phyloP scores from a whole-genome alignment of 2,888 invertebrate species.

The Chirona hameri region DNA sequence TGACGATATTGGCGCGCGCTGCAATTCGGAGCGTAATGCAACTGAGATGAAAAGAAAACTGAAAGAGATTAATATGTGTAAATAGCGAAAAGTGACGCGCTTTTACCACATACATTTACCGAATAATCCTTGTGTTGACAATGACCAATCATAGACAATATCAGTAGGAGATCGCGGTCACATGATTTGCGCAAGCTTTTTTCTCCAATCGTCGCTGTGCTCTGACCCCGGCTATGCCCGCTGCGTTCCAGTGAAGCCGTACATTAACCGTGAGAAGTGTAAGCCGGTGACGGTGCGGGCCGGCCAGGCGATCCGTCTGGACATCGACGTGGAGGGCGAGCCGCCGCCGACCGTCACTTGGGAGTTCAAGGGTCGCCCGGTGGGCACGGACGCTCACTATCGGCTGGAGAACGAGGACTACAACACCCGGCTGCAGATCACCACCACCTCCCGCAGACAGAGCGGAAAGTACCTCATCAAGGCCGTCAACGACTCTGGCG shows the following conservation, averaged over 20 bases:
- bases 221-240: neutral
- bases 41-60: too few relatives aligned
- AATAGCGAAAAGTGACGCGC: too few relatives aligned
- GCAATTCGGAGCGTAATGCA: too few relatives aligned
- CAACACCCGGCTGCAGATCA: constrained; percentile 77
- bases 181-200: too few relatives aligned
- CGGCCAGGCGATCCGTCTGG: constrained; percentile 82
- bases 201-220: neutral
- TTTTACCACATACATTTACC: too few relatives aligned
- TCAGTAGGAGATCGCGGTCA: too few relatives aligned
- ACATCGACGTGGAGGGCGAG: constrained; percentile 91
- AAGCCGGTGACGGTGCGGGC: constrained; percentile 81
- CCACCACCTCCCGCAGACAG: constrained; percentile 75
- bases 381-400: constrained; percentile 37
- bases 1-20: too few relatives aligned
- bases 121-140: too few relatives aligned
- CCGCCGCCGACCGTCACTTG: constrained; percentile 88
- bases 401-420: constrained; percentile 69
- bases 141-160: too few relatives aligned
- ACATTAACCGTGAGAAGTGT: constrained; percentile 89
- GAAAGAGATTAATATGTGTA: too few relatives aligned
- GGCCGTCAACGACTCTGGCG: constrained; percentile 89
- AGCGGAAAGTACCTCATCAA: constrained; percentile 86
- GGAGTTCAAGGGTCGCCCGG: constrained; percentile 61
- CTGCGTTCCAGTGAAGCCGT: constrained; percentile 74